Evolutionary conservation across 1,140 invertebrate species (phyloP).

Genomic region (Ctenoplectra terminalis): DNA sequence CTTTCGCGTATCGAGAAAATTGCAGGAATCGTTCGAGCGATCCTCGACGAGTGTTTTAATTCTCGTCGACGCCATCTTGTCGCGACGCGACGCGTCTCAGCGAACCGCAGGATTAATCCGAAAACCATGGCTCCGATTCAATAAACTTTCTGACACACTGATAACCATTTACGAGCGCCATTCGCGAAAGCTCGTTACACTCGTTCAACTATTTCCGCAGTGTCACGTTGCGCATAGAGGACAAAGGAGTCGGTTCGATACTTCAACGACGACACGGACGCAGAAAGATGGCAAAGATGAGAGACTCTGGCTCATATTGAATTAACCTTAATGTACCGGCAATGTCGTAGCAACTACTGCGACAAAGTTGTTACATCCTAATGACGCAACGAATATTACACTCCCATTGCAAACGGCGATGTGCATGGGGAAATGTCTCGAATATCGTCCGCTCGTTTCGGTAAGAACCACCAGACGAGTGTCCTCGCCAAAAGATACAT

Average conservation of each 20-base stretch:
- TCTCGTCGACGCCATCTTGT: not conserved
- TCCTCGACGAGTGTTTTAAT: not conserved
- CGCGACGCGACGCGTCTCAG: not conserved
- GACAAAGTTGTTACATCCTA: constrained; percentile 11
- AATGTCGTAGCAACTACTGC: constrained; percentile 20
- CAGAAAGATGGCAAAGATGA: constrained; percentile 16
- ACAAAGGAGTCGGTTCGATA: constrained; percentile 4
- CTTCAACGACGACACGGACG: not conserved
- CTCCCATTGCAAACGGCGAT: not conserved
- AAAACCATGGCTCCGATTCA: constrained; percentile 26
- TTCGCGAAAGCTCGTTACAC: not conserved
- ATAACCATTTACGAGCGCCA: constrained; percentile 21
- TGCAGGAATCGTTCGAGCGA: not conserved
- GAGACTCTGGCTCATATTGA: constrained; percentile 21
- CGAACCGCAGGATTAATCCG: constrained; percentile 20
- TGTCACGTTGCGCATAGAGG: too few relatives aligned
- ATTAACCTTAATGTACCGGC: constrained; percentile 37
- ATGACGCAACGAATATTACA: constrained; percentile 4
- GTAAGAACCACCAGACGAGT: not conserved
- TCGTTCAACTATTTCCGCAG: not conserved
- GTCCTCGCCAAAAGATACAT: not conserved
- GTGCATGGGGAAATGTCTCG: not conserved
- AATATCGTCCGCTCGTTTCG: not conserved
- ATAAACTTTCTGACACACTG: constrained; percentile 30
- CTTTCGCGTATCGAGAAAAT: not conserved